phyloP scores from a whole-genome alignment of 1,140 invertebrate species.

The Conus betulinus region DNA sequence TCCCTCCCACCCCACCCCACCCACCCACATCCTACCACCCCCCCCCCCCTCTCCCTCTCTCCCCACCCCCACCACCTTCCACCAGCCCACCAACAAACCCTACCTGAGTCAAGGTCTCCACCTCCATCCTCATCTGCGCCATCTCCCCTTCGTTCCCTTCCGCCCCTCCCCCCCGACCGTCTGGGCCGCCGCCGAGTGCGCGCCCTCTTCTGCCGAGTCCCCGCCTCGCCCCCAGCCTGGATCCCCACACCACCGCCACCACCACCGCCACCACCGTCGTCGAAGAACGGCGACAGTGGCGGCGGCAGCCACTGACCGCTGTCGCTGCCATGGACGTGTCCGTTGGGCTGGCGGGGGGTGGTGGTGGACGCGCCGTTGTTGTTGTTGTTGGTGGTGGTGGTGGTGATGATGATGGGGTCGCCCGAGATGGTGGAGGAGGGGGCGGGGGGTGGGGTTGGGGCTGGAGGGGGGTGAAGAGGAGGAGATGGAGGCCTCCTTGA shows the following conservation, averaged over 20 bases:
- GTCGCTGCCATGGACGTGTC: not conserved
- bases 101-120: conserved; percentile 53
- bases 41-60: not conserved
- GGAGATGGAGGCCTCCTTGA: conserved; percentile 30
- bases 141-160: not conserved
- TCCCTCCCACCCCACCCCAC: too few species aligned
- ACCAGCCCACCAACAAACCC: not conserved
- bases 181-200: too few species aligned
- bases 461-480: not conserved
- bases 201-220: too few species aligned
- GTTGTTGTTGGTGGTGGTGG: too few species aligned
- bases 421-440: not conserved
- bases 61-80: not conserved
- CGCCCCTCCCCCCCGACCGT: too few species aligned
- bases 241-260: not conserved
- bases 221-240: not conserved
- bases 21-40: too few species aligned
- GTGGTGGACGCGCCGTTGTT: too few species aligned
- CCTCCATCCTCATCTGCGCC: conserved; percentile 29
- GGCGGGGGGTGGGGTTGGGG: not conserved
- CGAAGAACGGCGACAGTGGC: not conserved
- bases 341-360: not conserved
- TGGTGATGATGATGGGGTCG: not conserved
- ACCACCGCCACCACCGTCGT: not conserved
- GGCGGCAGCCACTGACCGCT: not conserved